These are phyloP conservation scores for Perognathus longimembris DNA, from an alignment of 2,113 vertebrate genomes.

Conservation along the genomic window DNA sequence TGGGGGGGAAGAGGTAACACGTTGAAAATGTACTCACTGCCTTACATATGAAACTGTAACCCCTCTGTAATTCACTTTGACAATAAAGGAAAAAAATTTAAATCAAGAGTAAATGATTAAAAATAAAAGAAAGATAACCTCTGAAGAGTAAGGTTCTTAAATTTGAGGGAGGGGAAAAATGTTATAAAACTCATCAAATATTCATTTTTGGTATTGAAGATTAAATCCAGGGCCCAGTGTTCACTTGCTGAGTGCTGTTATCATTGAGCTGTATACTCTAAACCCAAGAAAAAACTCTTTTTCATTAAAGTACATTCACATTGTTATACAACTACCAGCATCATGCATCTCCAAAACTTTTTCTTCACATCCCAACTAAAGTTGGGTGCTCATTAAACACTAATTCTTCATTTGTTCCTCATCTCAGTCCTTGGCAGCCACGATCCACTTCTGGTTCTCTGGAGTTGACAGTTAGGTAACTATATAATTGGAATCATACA, in stretches of 20 bases:
- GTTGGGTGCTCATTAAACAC: not conserved
- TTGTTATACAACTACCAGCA: no score
- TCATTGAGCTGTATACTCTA: no score
- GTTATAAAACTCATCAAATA: not conserved
- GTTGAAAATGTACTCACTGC: no score
- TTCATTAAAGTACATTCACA: not conserved
- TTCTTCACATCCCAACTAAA: not conserved
- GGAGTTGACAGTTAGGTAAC: not conserved
- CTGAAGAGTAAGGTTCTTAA: not conserved
- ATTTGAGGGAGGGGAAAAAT: no score
- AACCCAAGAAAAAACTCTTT: not conserved
- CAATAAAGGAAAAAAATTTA: no score
- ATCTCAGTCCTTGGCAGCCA: not conserved
- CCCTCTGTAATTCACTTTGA: no score
- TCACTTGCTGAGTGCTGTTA: not conserved
- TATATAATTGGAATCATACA: not conserved
- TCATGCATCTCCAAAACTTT: not conserved
- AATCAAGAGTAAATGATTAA: no score
- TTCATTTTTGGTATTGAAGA: not conserved
- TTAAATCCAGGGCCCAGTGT: not conserved
- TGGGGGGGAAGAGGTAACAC: no score
- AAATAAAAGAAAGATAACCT: slow-evolving; percentile 28
- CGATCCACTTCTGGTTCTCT: not conserved
- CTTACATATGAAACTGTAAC: no score
- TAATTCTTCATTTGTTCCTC: not conserved